A percentile compares a stretch with the other conserved stretches of the same genome.
Conservation (phyloP, 2,888 invertebrate species). For the Seira sanloemensis region DNA sequence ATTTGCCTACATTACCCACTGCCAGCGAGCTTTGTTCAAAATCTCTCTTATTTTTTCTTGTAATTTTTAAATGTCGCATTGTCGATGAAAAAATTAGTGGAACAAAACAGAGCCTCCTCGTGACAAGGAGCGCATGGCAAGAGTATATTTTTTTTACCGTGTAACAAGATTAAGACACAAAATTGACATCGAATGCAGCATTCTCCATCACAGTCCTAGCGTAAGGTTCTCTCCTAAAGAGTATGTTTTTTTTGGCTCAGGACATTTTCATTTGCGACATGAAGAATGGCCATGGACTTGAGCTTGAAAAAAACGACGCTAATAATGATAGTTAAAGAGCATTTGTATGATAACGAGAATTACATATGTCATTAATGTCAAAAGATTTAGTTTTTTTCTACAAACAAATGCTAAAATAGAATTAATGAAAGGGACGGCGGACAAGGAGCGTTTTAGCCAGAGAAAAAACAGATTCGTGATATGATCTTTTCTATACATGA, state of each 20-base stretch:
- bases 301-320: neutral
- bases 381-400: neutral
- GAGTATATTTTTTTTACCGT: neutral
- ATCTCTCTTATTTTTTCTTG: too few relatives aligned
- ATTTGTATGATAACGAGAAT: neutral
- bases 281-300: conserved; percentile 2
- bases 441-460: neutral
- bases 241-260: neutral
- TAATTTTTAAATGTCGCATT: too few relatives aligned
- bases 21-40: too few relatives aligned
- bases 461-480: neutral
- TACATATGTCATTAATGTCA: neutral
- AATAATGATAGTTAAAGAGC: neutral
- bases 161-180: neutral
- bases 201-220: neutral
- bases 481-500: neutral
- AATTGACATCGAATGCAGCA: neutral
- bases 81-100: too few relatives aligned
- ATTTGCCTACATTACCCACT: too few relatives aligned
- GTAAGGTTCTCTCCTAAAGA: neutral
- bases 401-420: neutral
- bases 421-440: neutral
- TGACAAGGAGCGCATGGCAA: neutral
- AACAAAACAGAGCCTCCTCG: neutral
- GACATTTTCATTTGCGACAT: neutral